Base-by-base conservation (phyloP, 2,888 invertebrate genomes). In the Onchidella celtica region DNA sequence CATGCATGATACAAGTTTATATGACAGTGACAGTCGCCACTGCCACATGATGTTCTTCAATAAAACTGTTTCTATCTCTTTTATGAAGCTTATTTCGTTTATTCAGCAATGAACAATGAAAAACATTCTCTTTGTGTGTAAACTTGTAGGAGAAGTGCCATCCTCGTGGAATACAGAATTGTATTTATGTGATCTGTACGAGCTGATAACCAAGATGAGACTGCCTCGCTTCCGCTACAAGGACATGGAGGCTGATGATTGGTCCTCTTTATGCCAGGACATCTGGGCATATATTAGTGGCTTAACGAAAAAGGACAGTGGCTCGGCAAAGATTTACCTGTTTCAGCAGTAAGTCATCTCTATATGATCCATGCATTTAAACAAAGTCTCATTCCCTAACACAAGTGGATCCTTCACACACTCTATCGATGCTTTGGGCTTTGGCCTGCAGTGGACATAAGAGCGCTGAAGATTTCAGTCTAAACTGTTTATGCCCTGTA, bases 131-230 rank as follows among this genome's bases (percentile, higher is more conserved):
- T n/a, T n/a, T n/a, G n/a, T n/a, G 40, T 38, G 11, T 76, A 38
- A 40, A 14, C 32, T 70, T 72, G 27, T 65, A 79, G 79, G 70
- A 57, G n/a, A 32, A 3, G 59, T 57, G 4, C n/a, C 1, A 27
- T 73, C 79, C 14, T 85, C 88, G 78, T 91, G 91, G 91, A 91
- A 90, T 83, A 86, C 84, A 32, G 87, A 83, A 36, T 84, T 85
- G n/a, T 88, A 90, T 72, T 79, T 89, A 70, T 83, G 86, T 14
- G 85, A 87, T 74, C 73, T 91, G 34, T 83, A 82, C 24, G 83
- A 86, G 38, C 65, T 87, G 38, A 66, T 90, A 17, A 40, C 82
- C 29, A 83, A 84, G 36, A 84, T 91, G 79, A 84, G 84, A 66
- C 85, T 91, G 69, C 91, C 91, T 72, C 82, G 84, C 80, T 90